phyloP scores from a whole-genome alignment of 2,888 invertebrate species.

The Oligia fasciuncula region DNA sequence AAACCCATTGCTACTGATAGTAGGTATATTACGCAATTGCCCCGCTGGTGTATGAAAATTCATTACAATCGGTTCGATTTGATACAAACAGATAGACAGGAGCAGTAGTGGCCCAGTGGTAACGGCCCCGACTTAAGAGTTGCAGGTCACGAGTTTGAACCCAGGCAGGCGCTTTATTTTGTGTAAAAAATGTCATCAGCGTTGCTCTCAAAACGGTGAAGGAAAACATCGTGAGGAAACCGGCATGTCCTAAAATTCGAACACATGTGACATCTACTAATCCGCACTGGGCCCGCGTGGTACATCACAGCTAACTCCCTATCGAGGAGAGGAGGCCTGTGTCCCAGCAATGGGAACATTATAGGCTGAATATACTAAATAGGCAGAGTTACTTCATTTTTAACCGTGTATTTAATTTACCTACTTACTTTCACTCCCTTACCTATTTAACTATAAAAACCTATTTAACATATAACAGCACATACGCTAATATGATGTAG shows the following conservation, averaged over 20 bases:
- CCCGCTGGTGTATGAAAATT: not conserved
- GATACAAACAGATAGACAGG: too few relatives aligned
- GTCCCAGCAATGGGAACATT: not conserved
- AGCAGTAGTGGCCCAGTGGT: too few relatives aligned
- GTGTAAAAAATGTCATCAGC: not conserved
- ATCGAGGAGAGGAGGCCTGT: not conserved
- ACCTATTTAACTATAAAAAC: not conserved
- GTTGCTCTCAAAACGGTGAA: not conserved
- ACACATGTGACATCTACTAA: not conserved
- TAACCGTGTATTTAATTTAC: not conserved
- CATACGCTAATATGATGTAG: not conserved
- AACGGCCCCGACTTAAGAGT: too few relatives aligned
- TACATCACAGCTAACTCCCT: not conserved
- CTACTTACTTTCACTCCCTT: constrained; percentile 10
- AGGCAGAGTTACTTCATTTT: not conserved
- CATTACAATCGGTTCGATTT: not conserved
- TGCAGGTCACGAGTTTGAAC: too few relatives aligned
- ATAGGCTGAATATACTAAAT: not conserved
- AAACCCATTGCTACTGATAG: too few relatives aligned
- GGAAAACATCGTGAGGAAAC: not conserved
- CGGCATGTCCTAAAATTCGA: not conserved
- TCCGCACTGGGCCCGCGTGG: not conserved
- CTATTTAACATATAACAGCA: constrained; percentile 4
- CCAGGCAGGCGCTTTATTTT: not conserved
- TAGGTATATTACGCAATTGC: too few relatives aligned